phyloP scores from a whole-genome alignment of 2,888 invertebrate genomes.

The Bellardia bayeri region DNA sequence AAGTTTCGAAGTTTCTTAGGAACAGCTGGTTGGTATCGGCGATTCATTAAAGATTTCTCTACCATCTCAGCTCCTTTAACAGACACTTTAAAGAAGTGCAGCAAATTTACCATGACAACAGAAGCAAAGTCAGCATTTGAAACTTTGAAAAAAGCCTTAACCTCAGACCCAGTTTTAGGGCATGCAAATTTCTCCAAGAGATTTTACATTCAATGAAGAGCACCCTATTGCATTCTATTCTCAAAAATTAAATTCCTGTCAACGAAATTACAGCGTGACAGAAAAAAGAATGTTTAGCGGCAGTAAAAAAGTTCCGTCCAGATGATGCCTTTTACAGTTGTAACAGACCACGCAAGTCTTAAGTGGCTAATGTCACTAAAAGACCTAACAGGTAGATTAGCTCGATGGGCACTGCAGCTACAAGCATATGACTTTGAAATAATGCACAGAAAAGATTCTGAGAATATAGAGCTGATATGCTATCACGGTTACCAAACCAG shows the following conservation, averaged over 20 bases:
- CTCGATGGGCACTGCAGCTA: conserved; percentile 19
- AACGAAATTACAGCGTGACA: not conserved
- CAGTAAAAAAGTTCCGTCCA: not conserved
- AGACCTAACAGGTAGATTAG: conserved; percentile 12
- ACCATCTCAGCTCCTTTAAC: not conserved
- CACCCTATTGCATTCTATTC: not conserved
- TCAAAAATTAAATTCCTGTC: not conserved
- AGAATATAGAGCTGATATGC: not conserved
- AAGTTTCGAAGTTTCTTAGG: not conserved
- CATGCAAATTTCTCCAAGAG: not conserved
- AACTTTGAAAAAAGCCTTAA: too few relatives aligned
- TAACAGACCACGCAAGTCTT: not conserved
- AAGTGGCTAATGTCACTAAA: conserved; percentile 9
- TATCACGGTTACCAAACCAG: too few relatives aligned
- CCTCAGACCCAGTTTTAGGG: not conserved
- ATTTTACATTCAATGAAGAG: not conserved
- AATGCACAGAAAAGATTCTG: conserved; percentile 3
- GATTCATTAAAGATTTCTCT: not conserved
- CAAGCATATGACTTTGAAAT: conserved; percentile 14
- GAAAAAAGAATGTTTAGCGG: conserved; percentile 2
- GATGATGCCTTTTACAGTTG: not conserved
- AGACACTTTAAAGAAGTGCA: not conserved
- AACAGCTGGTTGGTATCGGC: not conserved
- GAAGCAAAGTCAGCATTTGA: not conserved
- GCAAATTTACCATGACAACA: not conserved